Conservation (phyloP, 2,797 vertebrate species). For the Synaphobranchus kaupii region DNA sequence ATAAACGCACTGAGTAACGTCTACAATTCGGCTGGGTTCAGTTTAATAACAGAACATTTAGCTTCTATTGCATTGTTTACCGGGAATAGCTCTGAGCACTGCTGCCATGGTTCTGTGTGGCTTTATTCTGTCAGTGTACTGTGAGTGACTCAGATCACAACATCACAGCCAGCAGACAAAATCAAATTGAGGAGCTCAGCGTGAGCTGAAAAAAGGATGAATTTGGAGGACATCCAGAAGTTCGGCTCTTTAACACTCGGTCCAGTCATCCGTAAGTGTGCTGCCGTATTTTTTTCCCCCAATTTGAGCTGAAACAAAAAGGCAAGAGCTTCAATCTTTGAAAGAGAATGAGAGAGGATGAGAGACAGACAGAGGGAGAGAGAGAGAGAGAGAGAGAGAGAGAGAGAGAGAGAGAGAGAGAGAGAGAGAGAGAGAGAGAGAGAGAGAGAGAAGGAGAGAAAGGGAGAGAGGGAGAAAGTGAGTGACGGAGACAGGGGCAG, state of each 20-base stretch:
- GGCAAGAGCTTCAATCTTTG: neutral
- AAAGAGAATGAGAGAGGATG: neutral
- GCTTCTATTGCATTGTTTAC: neutral
- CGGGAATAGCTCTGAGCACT: neutral
- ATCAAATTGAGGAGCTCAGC: slow-evolving; percentile 11
- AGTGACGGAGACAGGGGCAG: too few relatives aligned
- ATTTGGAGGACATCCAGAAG: neutral
- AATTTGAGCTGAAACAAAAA: neutral
- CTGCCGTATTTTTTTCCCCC: neutral
- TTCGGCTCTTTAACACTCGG: neutral
- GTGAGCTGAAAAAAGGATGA: neutral
- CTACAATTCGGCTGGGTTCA: slow-evolving; percentile 47
- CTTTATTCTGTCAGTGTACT: neutral
- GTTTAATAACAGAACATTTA: slow-evolving; percentile 48
- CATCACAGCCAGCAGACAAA: neutral
- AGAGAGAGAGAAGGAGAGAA: too few relatives aligned
- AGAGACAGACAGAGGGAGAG: too few relatives aligned
- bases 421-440: neutral
- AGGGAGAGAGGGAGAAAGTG: neutral
- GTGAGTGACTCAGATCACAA: neutral
- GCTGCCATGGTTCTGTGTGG: neutral
- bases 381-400: too few relatives aligned
- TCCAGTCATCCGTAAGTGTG: slow-evolving; percentile 13
- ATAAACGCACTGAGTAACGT: slow-evolving; percentile 54
- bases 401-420: too few relatives aligned